Evolutionary conservation across 2,797 vertebrate genomes (phyloP), one percentile per base, ranked within the genome.

Genomic region (Halcyon smyrnensis): DNA sequence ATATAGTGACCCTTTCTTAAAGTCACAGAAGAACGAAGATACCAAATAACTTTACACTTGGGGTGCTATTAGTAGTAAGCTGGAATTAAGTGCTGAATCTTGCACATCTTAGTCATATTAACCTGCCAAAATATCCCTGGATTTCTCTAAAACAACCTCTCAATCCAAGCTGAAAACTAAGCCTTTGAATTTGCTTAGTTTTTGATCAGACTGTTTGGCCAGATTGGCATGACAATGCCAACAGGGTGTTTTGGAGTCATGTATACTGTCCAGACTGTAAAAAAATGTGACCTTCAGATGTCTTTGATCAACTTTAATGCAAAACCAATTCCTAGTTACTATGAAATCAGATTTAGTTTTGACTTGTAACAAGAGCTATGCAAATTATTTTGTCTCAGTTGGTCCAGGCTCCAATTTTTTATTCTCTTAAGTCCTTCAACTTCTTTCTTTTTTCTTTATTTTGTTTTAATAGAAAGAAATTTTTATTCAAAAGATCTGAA

Each of bases 261-360:
- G 60, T 78, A 83, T 90, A 92, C 91, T 80, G 87, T 81, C 83
- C 96, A 97, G 83, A 81, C 73, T 81, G 80, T 90, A 21, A 63
- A 73, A 60, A 75, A 67, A 46, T n/a, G 12, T 90, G 73, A 93
- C 81, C 74, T 95, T 89, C 68, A 88, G 41, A 65, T 88, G 76
- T 73, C 93, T 97, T 96, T 96, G 96, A 96, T 94, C 90, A 97
- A 60, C 87, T 94, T 95, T 94, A 91, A 78, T 64, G 27, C 73
- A 82, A 96, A 98, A 98, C 96, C 62, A 95, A 57, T 87, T 97
- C 93, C 90, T 93, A 96, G 71, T 93, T 94, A 96, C 93, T 92
- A 86, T 81, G 73, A 93, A 74, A 89, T 89, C 88, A 70, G 85
- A 87, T 21, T 60, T 84, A 84, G 71, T 97, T 95, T 97, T 97